These are phyloP conservation scores for Laticauda laticaudata DNA, from an alignment of 2,113 vertebrate genomes.

Conservation along the genomic window DNA sequence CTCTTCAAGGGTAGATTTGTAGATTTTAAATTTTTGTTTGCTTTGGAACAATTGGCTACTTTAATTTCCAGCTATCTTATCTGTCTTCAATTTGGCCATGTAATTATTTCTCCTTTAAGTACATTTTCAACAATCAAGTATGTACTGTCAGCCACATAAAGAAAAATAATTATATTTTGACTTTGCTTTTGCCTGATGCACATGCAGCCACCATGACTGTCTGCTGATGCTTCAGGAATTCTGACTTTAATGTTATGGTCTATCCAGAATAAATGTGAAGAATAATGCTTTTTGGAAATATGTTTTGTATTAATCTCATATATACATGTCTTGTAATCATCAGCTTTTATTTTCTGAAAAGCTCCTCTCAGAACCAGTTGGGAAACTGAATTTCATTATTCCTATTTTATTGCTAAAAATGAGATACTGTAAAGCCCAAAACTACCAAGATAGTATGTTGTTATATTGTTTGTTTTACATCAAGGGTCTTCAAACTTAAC, in stretches of 20 bases:
- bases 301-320: neutral
- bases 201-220: neutral
- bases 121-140: neutral
- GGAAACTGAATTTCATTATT: neutral
- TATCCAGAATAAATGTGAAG: neutral
- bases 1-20: neutral
- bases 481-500: neutral
- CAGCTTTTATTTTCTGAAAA: neutral
- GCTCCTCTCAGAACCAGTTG: neutral
- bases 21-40: conserved; percentile 12
- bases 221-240: neutral
- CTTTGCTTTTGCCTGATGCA: neutral
- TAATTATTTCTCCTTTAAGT: conserved; percentile 3
- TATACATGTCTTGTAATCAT: neutral
- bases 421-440: neutral
- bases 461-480: neutral
- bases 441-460: neutral
- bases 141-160: neutral
- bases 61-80: conserved; percentile 3
- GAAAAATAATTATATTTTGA: neutral
- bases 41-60: neutral
- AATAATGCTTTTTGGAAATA: neutral
- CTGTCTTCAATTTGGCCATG: neutral
- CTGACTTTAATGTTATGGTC: neutral
- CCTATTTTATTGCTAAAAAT: neutral